Conservation (phyloP, 2,113 vertebrate genomes). For the Semnornis frantzii region DNA sequence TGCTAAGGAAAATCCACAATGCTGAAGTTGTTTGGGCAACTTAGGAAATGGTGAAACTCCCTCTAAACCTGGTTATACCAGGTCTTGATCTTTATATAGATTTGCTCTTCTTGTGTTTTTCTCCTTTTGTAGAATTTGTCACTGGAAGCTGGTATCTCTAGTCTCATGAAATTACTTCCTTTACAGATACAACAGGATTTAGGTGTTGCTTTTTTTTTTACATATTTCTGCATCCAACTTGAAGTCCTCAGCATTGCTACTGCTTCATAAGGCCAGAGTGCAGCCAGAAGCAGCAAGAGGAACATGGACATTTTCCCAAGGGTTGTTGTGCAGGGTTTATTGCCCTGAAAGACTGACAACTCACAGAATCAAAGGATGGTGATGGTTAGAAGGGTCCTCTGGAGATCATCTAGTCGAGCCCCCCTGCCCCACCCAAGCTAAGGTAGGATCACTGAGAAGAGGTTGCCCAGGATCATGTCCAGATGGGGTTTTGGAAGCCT, state of each 20-base stretch:
- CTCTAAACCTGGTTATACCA: background rate
- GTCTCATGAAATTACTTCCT: background rate
- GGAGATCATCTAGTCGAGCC: background rate
- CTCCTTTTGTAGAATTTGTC: background rate
- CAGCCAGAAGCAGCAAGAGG: background rate
- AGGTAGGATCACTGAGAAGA: background rate
- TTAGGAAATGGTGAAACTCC: background rate
- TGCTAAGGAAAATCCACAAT: background rate
- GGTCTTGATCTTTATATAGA: background rate
- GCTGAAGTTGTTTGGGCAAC: background rate
- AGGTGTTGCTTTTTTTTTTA: background rate
- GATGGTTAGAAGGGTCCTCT: background rate
- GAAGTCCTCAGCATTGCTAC: background rate
- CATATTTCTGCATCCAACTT: background rate
- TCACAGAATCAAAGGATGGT: background rate
- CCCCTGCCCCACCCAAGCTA: too few species aligned
- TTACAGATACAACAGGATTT: rapidly evolving
- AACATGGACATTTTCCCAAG: rapidly evolving
- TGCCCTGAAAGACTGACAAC: background rate
- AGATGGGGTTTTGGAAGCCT: too few species aligned
- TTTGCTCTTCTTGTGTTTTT: background rate
- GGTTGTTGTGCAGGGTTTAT: background rate
- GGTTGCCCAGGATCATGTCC: too few species aligned
- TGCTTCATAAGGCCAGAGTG: background rate
- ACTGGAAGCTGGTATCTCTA: background rate